Percentiles rank a stretch among this genome's conserved stretches.
These are phyloP conservation scores for Ptycholaimellus sp. DNA, from an alignment of 2,888 invertebrate genomes.

Conservation along the genomic window DNA sequence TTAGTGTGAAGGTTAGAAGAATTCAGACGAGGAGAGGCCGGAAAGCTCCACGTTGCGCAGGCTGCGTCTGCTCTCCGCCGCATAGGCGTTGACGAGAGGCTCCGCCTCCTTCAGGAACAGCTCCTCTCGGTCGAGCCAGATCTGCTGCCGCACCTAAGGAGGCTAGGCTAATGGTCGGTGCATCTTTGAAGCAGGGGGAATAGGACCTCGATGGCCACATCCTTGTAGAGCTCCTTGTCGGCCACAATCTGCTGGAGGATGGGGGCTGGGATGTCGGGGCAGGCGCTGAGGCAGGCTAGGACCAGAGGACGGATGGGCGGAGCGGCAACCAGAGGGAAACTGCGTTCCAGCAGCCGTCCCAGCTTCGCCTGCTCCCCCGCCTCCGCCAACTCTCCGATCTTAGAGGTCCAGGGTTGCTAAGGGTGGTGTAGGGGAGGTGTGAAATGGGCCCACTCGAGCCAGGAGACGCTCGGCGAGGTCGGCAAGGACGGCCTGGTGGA, in stretches of 20 bases:
- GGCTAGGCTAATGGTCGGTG: no score
- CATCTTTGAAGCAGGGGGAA: no score
- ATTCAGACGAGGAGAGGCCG: slow-evolving; percentile 8
- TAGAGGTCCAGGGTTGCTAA: no score
- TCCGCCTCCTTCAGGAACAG: slow-evolving; percentile 90
- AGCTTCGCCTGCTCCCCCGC: no score
- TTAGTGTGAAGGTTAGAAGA: neutral
- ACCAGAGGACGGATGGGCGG: no score
- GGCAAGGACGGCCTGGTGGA: slow-evolving; percentile 59
- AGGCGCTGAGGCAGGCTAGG: no score
- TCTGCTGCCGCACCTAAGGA: slow-evolving; percentile 83
- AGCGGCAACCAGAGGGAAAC: no score
- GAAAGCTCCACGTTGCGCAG: slow-evolving; percentile 26
- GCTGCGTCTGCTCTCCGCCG: slow-evolving; percentile 62
- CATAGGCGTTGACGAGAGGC: slow-evolving; percentile 70
- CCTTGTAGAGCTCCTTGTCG: slow-evolving; percentile 64
- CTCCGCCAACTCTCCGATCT: no score
- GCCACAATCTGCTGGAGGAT: slow-evolving; percentile 32
- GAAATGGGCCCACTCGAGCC: neutral
- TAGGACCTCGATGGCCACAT: no score
- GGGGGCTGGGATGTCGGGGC: no score
- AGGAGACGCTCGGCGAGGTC: neutral
- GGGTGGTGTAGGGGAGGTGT: no score
- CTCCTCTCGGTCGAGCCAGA: slow-evolving; percentile 91
- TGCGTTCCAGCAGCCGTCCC: no score